Evolutionary conservation across 2,888 invertebrate genomes (phyloP).

Genomic region (Antheraea yamamai): DNA sequence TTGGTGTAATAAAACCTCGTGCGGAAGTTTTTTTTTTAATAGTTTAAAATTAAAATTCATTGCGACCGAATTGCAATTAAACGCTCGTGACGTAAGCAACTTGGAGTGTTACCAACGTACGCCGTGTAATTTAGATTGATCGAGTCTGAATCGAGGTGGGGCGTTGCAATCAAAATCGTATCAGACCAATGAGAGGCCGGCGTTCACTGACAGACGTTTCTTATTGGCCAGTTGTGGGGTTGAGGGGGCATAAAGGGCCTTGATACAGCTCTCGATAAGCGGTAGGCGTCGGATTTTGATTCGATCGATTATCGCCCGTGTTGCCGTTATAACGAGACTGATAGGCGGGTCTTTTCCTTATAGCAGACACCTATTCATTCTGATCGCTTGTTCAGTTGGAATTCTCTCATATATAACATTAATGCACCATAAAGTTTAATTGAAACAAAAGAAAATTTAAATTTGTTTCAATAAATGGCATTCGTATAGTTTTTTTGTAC

Average conservation of each 20-base stretch:
- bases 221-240: slow-evolving; percentile 70
- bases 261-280: slow-evolving; percentile 78
- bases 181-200: slow-evolving; percentile 71
- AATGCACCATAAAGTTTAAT: slow-evolving; percentile 27
- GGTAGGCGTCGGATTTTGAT: slow-evolving; percentile 73
- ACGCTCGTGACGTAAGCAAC: slow-evolving; percentile 45
- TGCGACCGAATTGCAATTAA: slow-evolving; percentile 45
- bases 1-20: background rate
- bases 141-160: slow-evolving; percentile 73
- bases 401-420: background rate
- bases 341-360: slow-evolving; percentile 4
- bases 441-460: slow-evolving; percentile 25
- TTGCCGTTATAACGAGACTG: slow-evolving; percentile 33
- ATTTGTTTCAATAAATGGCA: background rate
- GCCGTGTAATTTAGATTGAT: slow-evolving; percentile 77
- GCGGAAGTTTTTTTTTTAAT: background rate
- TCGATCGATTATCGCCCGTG: slow-evolving; percentile 73
- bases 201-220: slow-evolving; percentile 48
- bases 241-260: slow-evolving; percentile 70
- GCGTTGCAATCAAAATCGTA: slow-evolving; percentile 80
- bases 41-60: slow-evolving; percentile 26
- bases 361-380: slow-evolving; percentile 6
- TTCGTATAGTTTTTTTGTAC: too few relatives aligned
- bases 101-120: slow-evolving; percentile 61
- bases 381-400: background rate